Evolutionary conservation across 2,797 vertebrate genomes (phyloP), one percentile per base, ranked within the genome.

Genomic region (Bovichtus diacanthus): DNA sequence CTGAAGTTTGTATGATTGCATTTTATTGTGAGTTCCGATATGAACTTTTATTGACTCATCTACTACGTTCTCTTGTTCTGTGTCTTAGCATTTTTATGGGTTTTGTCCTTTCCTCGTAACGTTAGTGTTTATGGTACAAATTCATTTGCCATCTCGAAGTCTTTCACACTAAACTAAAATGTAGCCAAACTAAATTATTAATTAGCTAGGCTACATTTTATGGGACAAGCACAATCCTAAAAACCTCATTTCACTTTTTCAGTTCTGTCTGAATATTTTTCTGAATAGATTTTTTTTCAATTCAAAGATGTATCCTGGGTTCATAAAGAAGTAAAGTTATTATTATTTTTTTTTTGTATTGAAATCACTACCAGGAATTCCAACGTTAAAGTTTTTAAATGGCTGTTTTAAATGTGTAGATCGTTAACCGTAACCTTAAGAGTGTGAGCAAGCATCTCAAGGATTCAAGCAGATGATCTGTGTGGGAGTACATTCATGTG

Each of bases 361-460:
- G n/a, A n/a, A n/a, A n/a, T n/a, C n/a, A n/a, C n/a, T n/a, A n/a
- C 2, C 47, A 5, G 23, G 2, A 27, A 66, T 29, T 13, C 6
- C 7, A 11, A 53, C 19, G 56, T 54, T 3, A 23, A 23, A 34
- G 18, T 49, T 66, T 34, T 58, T 19, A 25, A 47, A 25, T 41
- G 13, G 2, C 16, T 43, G 19, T 62, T 76, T 50, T 58, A 3
- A 2, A 43, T 74, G 59, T 64, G 15, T 67, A 15, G 29, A 69
- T 36, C 31, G 7, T 34, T n/a, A n/a, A n/a, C n/a, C 63, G 4
- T 36, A 23, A 67, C 39, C 46, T 59, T n/a, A 51, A 65, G 10
- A 62, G 59, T 16, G 3, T 6, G 36, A 6, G 11, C 11, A 31
- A 43, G 62, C 15, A 6, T 41, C 34, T 50, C 34, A 41, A 49